These are phyloP conservation scores for Spatula versicolor DNA, from an alignment of 2,797 vertebrate species.

Conservation along the genomic window DNA sequence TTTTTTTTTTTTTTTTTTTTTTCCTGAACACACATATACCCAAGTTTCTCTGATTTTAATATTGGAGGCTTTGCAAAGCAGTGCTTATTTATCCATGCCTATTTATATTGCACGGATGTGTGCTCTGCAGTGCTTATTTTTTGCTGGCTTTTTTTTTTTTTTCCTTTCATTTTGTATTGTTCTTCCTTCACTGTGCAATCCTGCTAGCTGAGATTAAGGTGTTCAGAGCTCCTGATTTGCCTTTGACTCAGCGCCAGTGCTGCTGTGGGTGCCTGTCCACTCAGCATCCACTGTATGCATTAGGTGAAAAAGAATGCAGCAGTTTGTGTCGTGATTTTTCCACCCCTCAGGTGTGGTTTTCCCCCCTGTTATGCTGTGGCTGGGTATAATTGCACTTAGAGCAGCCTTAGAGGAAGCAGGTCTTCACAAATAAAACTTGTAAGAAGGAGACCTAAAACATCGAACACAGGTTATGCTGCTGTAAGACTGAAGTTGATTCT, in stretches of 20 bases:
- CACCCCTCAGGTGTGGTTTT: neutral
- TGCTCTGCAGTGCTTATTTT: neutral
- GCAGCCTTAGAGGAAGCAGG: neutral
- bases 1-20: neutral
- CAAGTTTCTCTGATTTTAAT: neutral
- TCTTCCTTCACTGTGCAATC: neutral
- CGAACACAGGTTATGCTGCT: neutral
- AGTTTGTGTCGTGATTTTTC: neutral
- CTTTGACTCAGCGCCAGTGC: neutral
- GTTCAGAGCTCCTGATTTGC: neutral
- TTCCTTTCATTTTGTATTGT: neutral
- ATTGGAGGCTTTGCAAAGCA: neutral
- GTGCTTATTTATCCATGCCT: neutral
- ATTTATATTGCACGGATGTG: neutral
- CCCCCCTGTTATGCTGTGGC: neutral
- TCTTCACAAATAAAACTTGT: neutral
- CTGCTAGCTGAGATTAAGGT: slow-evolving; percentile 15
- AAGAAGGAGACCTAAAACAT: neutral
- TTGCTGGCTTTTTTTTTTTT: neutral
- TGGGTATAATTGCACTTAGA: neutral
- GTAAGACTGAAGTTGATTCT: neutral
- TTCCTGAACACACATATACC: neutral
- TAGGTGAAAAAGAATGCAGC: neutral
- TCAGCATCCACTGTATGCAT: neutral
- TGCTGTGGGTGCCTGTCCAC: neutral